These are phyloP conservation scores for Macaria liturata DNA, from an alignment of 2,888 invertebrate genomes.

Conservation along the genomic window DNA sequence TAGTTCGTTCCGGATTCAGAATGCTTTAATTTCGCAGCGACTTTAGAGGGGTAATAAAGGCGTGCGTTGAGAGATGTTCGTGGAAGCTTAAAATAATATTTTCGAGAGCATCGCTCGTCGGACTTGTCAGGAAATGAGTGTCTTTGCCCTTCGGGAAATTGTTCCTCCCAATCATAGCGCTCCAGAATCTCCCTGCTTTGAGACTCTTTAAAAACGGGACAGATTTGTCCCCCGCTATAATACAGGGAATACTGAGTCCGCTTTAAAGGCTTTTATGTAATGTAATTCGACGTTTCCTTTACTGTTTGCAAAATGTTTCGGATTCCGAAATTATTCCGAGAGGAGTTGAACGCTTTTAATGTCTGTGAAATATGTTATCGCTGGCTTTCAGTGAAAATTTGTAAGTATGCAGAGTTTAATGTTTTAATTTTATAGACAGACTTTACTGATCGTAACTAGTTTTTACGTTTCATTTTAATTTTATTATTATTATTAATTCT, in stretches of 20 bases:
- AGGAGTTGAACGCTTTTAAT: conserved; percentile 20
- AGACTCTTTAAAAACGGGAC: conserved; percentile 71
- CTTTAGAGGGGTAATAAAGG: conserved; percentile 47
- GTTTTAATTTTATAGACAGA: too few relatives aligned
- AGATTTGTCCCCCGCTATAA: conserved; percentile 68
- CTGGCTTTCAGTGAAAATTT: neutral
- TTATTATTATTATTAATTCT: too few relatives aligned
- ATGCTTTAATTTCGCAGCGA: conserved; percentile 29
- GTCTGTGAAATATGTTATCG: conserved; percentile 16
- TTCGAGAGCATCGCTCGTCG: conserved; percentile 61
- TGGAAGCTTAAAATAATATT: conserved; percentile 77
- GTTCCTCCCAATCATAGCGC: conserved; percentile 77
- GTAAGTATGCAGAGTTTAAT: too few relatives aligned
- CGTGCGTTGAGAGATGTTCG: conserved; percentile 71
- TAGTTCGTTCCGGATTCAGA: conserved; percentile 20
- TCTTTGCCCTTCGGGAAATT: conserved; percentile 78
- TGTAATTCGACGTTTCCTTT: conserved; percentile 38
- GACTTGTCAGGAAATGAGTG: conserved; percentile 72
- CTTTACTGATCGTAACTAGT: too few relatives aligned
- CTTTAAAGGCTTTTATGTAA: conserved; percentile 41
- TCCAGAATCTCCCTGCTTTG: conserved; percentile 68
- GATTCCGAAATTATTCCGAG: conserved; percentile 23
- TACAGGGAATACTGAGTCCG: conserved; percentile 54
- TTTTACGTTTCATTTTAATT: too few relatives aligned
- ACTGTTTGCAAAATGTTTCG: conserved; percentile 30